Evolutionary conservation across 2,888 invertebrate species (phyloP).

Genomic region (Anagyrus pseudococci): DNA sequence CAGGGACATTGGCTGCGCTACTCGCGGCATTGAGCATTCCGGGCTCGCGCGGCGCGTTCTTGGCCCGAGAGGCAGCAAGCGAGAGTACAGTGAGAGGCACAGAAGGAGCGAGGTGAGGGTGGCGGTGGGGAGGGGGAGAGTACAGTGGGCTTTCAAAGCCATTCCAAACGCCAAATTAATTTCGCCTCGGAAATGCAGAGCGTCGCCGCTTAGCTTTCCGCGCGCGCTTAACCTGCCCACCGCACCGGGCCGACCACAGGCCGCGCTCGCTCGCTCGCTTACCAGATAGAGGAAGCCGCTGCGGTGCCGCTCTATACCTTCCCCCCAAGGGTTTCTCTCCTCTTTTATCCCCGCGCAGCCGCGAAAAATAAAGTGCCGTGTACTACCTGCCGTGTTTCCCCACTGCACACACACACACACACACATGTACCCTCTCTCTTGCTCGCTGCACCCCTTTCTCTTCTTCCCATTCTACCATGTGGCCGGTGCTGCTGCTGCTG

Average conservation of each 20-base stretch:
- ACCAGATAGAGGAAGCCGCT: neutral
- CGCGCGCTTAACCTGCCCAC: neutral
- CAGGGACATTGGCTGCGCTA: too few species aligned
- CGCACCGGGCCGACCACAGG: neutral
- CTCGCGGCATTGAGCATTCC: conserved; percentile 7
- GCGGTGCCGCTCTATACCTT: neutral
- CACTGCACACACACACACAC: too few species aligned
- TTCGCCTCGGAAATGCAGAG: conserved; percentile 30
- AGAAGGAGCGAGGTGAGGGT: neutral
- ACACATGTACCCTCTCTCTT: too few species aligned
- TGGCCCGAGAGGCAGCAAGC: neutral
- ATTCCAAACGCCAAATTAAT: conserved; percentile 39
- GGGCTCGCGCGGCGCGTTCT: neutral
- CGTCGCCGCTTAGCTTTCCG: neutral
- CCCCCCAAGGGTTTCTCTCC: too few species aligned
- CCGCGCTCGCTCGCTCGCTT: neutral
- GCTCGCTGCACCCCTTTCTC: neutral
- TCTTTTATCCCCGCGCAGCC: neutral
- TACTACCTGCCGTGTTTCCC: neutral
- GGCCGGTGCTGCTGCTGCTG: too few species aligned
- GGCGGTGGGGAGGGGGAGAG: too few species aligned
- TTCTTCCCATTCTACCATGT: neutral
- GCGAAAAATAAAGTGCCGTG: conserved; percentile 2
- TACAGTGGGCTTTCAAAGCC: conserved; percentile 24
- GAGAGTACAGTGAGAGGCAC: neutral